Percentiles rank a stretch among this genome's conserved stretches.
Conservation (phyloP, 2,888 invertebrate genomes). For the Heliothis peltigera region DNA sequence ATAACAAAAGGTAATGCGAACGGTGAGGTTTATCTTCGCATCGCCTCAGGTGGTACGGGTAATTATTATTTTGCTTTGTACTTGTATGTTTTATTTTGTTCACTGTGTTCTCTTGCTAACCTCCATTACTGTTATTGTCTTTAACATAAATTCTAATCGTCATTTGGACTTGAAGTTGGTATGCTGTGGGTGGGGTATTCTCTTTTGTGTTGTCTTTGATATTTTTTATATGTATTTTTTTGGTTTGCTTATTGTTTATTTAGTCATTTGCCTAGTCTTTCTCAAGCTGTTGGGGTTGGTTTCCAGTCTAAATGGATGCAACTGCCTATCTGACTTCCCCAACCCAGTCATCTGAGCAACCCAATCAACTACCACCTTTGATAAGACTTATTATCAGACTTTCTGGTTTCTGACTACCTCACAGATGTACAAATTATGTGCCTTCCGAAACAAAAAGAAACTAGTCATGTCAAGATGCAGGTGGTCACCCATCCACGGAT, state of each 20-base stretch:
- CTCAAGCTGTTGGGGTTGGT: no score
- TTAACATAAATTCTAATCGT: conserved; percentile 77
- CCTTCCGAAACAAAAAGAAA: no score
- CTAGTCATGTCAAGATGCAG: no score
- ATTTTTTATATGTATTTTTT: not conserved
- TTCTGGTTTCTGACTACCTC: no score
- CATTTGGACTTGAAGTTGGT: conserved; percentile 61
- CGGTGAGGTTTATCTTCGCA: conserved; percentile 70
- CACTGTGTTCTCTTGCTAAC: conserved; percentile 77
- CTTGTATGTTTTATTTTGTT: conserved; percentile 72
- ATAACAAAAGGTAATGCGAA: conserved; percentile 72
- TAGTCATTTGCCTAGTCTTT: no score
- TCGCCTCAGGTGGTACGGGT: conserved; percentile 75
- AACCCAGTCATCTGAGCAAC: no score
- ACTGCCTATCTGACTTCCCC: no score
- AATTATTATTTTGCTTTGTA: conserved; percentile 86
- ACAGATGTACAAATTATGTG: no score
- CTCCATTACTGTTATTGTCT: conserved; percentile 76
- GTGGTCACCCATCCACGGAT: no score
- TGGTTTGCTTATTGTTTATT: not conserved
- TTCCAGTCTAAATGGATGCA: no score
- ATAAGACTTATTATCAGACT: no score
- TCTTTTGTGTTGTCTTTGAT: conserved; percentile 18
- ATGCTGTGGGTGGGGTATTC: conserved; percentile 16
- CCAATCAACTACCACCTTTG: no score